Percentiles rank a stretch among this genome's conserved stretches.
Conservation (phyloP, 2,113 vertebrate species). For the Cyprinodon brontotheroides region DNA sequence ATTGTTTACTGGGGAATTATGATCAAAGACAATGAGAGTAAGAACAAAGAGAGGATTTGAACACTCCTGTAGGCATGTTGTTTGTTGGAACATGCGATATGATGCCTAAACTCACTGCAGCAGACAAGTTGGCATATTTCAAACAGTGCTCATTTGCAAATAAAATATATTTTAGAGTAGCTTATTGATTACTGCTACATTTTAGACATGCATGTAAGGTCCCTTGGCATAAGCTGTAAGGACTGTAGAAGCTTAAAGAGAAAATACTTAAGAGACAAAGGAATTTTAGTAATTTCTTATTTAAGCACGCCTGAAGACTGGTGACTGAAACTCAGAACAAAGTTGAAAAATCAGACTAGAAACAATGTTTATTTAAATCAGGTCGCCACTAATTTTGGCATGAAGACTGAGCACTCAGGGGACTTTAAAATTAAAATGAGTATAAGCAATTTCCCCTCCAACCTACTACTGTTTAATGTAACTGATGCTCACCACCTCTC, state of each 20-base stretch:
- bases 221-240: background rate
- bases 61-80: slow-evolving; percentile 27
- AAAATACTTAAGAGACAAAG: background rate
- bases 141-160: slow-evolving; percentile 42
- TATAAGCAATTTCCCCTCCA: too few relatives aligned
- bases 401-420: too few relatives aligned
- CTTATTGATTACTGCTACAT: background rate
- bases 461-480: too few relatives aligned
- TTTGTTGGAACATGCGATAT: slow-evolving; percentile 25
- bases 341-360: background rate
- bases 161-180: slow-evolving; percentile 23
- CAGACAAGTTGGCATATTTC: slow-evolving; percentile 40
- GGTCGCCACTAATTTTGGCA: too few relatives aligned
- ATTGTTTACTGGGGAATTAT: slow-evolving; percentile 23
- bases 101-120: slow-evolving; percentile 15
- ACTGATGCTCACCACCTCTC: too few relatives aligned
- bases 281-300: background rate
- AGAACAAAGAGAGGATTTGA: slow-evolving; percentile 8
- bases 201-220: slow-evolving; percentile 2
- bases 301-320: background rate
- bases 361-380: too few relatives aligned
- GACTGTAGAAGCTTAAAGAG: background rate
- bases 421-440: too few relatives aligned
- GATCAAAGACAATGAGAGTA: slow-evolving; percentile 39
- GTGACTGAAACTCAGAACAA: too few relatives aligned